phyloP scores from a whole-genome alignment of 2,113 vertebrate species.

The Megaceryle torquata region DNA sequence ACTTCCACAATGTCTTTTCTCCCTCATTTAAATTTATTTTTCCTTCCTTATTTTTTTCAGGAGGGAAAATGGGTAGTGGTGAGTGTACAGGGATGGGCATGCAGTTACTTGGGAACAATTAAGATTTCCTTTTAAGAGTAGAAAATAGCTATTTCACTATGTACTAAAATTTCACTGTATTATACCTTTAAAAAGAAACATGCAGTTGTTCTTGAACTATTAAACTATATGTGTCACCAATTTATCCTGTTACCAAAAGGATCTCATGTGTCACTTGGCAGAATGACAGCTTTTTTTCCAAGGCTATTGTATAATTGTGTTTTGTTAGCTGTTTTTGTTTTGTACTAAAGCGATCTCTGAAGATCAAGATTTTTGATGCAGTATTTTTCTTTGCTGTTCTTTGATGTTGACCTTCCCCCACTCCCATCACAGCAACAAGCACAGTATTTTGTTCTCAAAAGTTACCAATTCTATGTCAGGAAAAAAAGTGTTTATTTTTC shows the following conservation, averaged over 20 bases:
- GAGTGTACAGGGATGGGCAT: neutral
- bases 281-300: slow-evolving; percentile 26
- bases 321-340: slow-evolving; percentile 69
- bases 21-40: neutral
- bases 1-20: neutral
- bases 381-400: slow-evolving; percentile 45
- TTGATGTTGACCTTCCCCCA: slow-evolving; percentile 55
- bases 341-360: slow-evolving; percentile 38
- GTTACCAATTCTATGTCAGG: slow-evolving; percentile 23
- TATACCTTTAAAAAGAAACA: slow-evolving; percentile 51
- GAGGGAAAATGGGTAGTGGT: neutral
- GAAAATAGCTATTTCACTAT: neutral
- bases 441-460: slow-evolving; percentile 45
- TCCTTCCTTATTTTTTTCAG: neutral
- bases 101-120: neutral
- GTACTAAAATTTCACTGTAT: neutral
- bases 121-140: neutral
- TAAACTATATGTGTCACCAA: slow-evolving; percentile 11
- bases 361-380: slow-evolving; percentile 49
- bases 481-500: slow-evolving; percentile 29
- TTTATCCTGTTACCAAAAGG: slow-evolving; percentile 49
- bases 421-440: neutral
- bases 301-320: slow-evolving; percentile 56
- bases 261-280: slow-evolving; percentile 55
- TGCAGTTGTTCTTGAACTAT: slow-evolving; percentile 34